A percentile compares a stretch with the other conserved stretches of the same genome.
Evolutionary conservation across 1,140 invertebrate genomes (phyloP).

Genomic region (Caenorhabditis brenneri): DNA sequence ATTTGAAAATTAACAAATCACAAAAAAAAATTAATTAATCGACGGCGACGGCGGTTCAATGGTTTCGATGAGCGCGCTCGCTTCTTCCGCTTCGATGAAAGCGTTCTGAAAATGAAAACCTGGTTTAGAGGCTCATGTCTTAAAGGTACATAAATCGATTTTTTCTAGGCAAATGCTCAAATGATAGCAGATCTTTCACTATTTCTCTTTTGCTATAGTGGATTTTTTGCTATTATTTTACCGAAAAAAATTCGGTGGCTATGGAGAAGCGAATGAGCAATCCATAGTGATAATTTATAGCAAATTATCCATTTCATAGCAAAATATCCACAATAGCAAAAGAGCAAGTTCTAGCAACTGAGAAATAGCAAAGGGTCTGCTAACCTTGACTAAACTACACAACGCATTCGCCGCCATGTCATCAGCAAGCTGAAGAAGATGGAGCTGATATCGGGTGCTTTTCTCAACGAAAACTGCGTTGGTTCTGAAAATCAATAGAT

Average conservation of each 20-base stretch:
- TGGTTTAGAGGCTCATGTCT: too few relatives aligned
- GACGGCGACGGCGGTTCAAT: constrained; percentile 10
- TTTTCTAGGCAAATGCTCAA: too few relatives aligned
- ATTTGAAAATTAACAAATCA: neutral
- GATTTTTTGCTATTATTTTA: too few relatives aligned
- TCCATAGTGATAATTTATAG: too few relatives aligned
- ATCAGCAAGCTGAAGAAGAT: constrained; percentile 1
- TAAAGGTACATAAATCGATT: too few relatives aligned
- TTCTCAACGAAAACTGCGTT: constrained; percentile 5
- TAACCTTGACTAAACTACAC: neutral
- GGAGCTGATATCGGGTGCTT: neutral
- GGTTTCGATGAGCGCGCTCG: neutral
- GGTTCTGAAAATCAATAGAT: constrained; percentile 3
- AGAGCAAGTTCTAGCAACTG: neutral
- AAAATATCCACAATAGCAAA: too few relatives aligned
- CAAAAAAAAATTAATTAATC: neutral
- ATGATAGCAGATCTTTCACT: too few relatives aligned
- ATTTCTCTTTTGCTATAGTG: too few relatives aligned
- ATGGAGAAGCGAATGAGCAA: too few relatives aligned
- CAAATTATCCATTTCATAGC: too few relatives aligned
- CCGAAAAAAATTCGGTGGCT: too few relatives aligned
- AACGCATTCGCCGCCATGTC: neutral
- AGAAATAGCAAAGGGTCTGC: neutral
- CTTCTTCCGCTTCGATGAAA: neutral
- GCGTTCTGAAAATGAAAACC: neutral